Evolutionary conservation across 1,140 invertebrate species (phyloP).

Genomic region (Drosophila azteca): DNA sequence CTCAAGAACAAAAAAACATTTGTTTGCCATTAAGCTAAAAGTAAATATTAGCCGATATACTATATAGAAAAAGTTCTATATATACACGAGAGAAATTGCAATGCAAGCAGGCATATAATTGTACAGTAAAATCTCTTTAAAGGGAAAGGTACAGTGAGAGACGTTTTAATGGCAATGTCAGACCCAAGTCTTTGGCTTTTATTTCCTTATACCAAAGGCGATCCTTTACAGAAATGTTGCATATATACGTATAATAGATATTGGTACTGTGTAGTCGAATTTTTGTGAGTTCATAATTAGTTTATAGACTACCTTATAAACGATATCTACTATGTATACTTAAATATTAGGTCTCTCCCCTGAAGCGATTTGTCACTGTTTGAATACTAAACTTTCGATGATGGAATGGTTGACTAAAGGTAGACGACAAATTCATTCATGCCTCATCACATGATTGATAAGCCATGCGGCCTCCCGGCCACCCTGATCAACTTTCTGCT

Average conservation of each 20-base stretch:
- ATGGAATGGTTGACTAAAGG: slow-evolving; percentile 5
- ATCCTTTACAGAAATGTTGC: no score
- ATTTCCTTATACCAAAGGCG: no score
- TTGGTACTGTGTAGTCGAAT: no score
- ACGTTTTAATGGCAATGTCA: not conserved
- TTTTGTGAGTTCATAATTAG: no score
- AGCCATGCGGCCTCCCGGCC: slow-evolving; percentile 4
- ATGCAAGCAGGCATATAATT: slow-evolving; percentile 6
- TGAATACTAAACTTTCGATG: not conserved
- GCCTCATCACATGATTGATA: slow-evolving; percentile 50
- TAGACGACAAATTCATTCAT: slow-evolving; percentile 34
- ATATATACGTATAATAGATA: no score
- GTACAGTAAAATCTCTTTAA: not conserved
- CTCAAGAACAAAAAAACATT: slow-evolving; percentile 44
- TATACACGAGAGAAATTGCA: slow-evolving; percentile 8
- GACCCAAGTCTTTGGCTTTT: no score
- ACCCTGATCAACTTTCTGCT: slow-evolving; percentile 25
- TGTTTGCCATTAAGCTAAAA: slow-evolving; percentile 65
- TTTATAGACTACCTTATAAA: no score
- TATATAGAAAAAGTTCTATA: slow-evolving; percentile 16
- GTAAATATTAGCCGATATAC: slow-evolving; percentile 33
- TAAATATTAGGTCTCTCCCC: no score
- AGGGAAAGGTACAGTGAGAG: no score
- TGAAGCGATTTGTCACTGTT: no score
- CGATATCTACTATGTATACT: no score